A percentile compares a stretch with the other conserved stretches of the same genome.
Conservation (phyloP, 2,797 vertebrate genomes). For the Brotula barbata region DNA sequence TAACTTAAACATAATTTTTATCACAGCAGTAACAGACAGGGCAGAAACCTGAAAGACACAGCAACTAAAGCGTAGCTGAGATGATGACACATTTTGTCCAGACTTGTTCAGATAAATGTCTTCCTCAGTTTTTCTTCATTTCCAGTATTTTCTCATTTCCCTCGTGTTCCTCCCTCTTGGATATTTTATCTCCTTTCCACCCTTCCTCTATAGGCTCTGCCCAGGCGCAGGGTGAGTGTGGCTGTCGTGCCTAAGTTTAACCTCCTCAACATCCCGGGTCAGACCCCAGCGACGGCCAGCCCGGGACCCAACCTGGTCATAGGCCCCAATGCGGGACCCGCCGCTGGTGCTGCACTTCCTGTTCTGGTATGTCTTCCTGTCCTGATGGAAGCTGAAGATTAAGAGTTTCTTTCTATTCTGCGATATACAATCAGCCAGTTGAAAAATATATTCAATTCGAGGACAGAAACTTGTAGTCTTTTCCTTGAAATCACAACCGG, state of each 20-base stretch:
- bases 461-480: too few species aligned
- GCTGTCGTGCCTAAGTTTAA: conserved; percentile 98
- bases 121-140: too few species aligned
- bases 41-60: too few species aligned
- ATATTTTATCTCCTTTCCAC: conserved; percentile 34
- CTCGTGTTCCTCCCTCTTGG: neutral
- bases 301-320: conserved; percentile 50
- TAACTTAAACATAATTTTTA: too few species aligned
- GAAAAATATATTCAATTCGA: too few species aligned
- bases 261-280: conserved; percentile 90
- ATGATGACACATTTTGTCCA: too few species aligned
- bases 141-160: neutral
- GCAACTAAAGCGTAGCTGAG: too few species aligned
- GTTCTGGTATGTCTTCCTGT: conserved; percentile 81
- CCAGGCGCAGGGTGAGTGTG: conserved; percentile 95
- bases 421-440: too few species aligned
- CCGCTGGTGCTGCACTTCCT: conserved; percentile 74
- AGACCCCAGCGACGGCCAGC: conserved; percentile 76
- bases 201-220: conserved; percentile 83
- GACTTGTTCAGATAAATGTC: too few species aligned
- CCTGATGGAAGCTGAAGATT: conserved; percentile 40
- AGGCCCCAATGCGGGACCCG: conserved; percentile 36
- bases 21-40: too few species aligned
- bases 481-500: too few species aligned
- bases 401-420: too few species aligned